Conservation (phyloP, 2,888 invertebrate species). For the Habroteleia sp. region DNA sequence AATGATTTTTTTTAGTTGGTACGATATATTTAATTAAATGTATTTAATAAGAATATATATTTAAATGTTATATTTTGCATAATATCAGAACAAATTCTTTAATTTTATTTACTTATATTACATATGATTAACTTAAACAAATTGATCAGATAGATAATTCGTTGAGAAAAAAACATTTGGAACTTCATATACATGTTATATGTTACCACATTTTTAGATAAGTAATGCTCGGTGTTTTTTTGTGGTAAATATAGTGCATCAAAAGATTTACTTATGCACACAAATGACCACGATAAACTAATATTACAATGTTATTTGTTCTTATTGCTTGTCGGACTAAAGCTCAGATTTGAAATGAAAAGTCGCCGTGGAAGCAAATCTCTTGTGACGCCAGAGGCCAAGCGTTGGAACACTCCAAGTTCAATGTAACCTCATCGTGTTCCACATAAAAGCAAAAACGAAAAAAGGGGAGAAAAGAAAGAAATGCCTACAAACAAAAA, state of each 20-base stretch:
- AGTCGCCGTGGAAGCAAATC: slow-evolving; percentile 23
- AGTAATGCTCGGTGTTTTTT: slow-evolving; percentile 17
- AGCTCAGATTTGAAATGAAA: slow-evolving; percentile 30
- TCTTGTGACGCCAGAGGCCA: slow-evolving; percentile 36
- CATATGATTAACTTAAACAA: no score
- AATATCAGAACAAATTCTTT: no score
- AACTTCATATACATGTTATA: no score
- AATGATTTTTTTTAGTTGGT: no score
- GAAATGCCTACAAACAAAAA: slow-evolving; percentile 56
- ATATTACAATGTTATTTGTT: slow-evolving; percentile 48
- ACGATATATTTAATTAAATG: no score
- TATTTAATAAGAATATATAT: no score
- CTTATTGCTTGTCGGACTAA: slow-evolving; percentile 39
- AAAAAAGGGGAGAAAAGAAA: background rate
- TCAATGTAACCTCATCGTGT: slow-evolving; percentile 35
- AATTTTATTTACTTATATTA: no score
- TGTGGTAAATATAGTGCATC: slow-evolving; percentile 34
- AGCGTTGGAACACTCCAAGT: slow-evolving; percentile 21
- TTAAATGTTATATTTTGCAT: no score
- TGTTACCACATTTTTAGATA: no score
- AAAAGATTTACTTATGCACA: slow-evolving; percentile 36
- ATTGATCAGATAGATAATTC: no score
- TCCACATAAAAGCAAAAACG: slow-evolving; percentile 29
- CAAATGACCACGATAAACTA: slow-evolving; percentile 50
- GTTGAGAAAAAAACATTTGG: no score